phyloP scores from a whole-genome alignment of 2,113 vertebrate genomes.

The Guaruba guarouba region DNA sequence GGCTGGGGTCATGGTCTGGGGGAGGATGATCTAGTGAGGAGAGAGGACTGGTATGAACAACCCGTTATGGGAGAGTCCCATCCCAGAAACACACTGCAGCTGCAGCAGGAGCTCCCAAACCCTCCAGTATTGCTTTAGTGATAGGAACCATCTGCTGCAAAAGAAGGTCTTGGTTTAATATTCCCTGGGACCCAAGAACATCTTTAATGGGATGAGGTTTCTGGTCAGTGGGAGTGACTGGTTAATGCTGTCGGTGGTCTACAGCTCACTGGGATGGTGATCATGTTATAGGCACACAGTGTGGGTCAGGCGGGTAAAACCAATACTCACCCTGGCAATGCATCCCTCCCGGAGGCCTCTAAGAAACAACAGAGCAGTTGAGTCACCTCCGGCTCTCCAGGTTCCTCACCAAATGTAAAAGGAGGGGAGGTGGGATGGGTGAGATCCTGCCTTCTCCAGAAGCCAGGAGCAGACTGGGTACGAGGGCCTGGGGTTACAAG shows the following conservation, averaged over 20 bases:
- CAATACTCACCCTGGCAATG: constrained; percentile 25
- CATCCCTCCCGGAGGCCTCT: neutral
- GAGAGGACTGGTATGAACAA: neutral
- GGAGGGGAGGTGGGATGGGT: neutral
- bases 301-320: neutral
- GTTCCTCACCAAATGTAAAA: rapidly evolving
- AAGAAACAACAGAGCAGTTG: neutral
- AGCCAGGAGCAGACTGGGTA: rapidly evolving
- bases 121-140: rapidly evolving
- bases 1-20: rapidly evolving
- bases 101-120: neutral
- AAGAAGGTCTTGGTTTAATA: neutral
- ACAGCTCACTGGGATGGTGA: neutral
- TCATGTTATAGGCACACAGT: constrained; percentile 16
- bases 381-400: neutral
- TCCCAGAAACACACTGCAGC: neutral
- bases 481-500: rapidly evolving
- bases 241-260: constrained; percentile 1
- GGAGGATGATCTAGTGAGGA: neutral
- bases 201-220: neutral
- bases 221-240: neutral
- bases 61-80: rapidly evolving
- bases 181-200: neutral
- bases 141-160: neutral
- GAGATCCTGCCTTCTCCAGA: neutral